Base-by-base conservation (phyloP, 1,140 invertebrate genomes). In the Euwallacea fornicatus region DNA sequence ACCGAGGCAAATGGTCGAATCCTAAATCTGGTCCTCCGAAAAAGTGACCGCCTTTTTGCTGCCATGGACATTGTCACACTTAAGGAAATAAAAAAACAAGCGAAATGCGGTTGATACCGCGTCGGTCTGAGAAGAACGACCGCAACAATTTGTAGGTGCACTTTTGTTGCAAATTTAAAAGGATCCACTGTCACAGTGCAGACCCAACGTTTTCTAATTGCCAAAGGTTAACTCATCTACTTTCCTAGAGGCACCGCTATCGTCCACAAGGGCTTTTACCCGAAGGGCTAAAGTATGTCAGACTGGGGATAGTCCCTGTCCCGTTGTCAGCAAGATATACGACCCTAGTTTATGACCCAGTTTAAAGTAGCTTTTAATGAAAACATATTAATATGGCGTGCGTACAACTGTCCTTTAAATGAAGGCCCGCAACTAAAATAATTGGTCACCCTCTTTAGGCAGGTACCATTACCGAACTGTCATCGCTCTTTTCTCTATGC, bases 361-460 rank as follows among this genome's bases (percentile, higher is more conserved):
- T 63, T 63, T 63, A 63, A 63, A 63, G 60, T 63, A 63, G 43
- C 42, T 63, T 63, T 63, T 63, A 63, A 63, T 63, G 42, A 63
- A 63, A 63, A 63, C 60, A 46, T 63, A 63, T 63, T 60, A 60
- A 60, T 33, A 60, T 60, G 58, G 58, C 16, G 11, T 42, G 58
- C 58, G 58, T 21, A 56, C 54, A 56, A 56, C 16, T 56, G n/a
- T 11, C 56, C 41, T 59, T 59, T 41, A 59, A 7, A 47, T 47
- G 46, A 47, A 47, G 46, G 46, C n/a, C 46, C 46, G n/a, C 46
- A 47, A 13, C 21, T 33, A 33, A 33, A 33, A 33, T 33, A 33
- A 33, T 33, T 33, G 21, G 21, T 4, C 21, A 33, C 21, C 21
- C 21, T 33, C 21, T 33, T 33, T 4, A 33, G 21, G 21, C 21